Evolutionary conservation across 2,888 invertebrate genomes (phyloP).

Genomic region (Dione vanillae): DNA sequence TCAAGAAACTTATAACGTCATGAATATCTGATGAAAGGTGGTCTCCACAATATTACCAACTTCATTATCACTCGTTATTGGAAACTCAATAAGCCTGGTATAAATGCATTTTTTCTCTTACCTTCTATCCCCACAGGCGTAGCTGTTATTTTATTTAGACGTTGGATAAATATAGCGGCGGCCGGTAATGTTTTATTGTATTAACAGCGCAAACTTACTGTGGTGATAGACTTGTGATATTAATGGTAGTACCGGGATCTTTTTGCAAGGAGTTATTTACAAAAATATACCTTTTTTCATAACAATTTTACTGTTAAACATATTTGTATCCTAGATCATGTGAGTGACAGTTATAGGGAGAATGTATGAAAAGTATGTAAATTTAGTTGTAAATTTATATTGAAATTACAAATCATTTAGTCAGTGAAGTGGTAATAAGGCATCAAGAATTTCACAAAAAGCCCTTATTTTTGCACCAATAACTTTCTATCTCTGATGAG

Average conservation of each 20-base stretch:
- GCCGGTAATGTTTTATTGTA: constrained; percentile 54
- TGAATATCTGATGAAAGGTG: constrained; percentile 68
- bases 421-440: constrained; percentile 31
- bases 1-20: constrained; percentile 62
- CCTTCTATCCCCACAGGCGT: constrained; percentile 53
- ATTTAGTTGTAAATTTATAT: background rate
- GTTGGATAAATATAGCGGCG: constrained; percentile 58
- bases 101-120: constrained; percentile 59
- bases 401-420: constrained; percentile 28
- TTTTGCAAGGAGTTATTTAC: background rate
- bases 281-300: background rate
- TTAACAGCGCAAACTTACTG: constrained; percentile 50
- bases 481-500: constrained; percentile 59
- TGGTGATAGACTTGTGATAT: constrained; percentile 43
- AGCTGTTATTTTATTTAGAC: constrained; percentile 56
- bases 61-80: constrained; percentile 73
- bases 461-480: constrained; percentile 42
- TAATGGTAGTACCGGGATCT: constrained; percentile 34
- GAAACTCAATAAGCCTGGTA: constrained; percentile 65
- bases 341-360: no score
- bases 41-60: constrained; percentile 57
- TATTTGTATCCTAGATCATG: background rate
- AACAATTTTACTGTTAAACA: background rate
- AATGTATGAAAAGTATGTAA: background rate
- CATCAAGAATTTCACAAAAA: constrained; percentile 39